phyloP scores from a whole-genome alignment of 2,888 invertebrate species.

The Melanchra persicariae region DNA sequence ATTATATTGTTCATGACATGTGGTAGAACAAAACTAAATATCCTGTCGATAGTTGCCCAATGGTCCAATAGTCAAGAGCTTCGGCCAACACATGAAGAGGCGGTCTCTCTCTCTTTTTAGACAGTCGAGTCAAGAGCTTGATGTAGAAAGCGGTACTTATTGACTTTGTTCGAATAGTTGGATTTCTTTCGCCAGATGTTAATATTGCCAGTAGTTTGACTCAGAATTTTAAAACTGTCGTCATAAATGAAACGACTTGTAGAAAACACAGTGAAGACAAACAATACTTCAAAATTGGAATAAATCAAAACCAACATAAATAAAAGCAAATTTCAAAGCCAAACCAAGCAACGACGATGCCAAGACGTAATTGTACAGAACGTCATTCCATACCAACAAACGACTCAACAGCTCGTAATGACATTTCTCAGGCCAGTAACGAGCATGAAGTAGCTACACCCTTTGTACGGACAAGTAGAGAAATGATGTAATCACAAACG shows the following conservation, averaged over 20 bases:
- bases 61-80: slow-evolving; percentile 5
- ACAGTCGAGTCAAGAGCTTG: slow-evolving; percentile 18
- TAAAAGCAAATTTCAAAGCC: slow-evolving; percentile 1
- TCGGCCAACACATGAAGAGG: slow-evolving; percentile 18
- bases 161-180: not conserved
- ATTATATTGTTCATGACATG: not conserved
- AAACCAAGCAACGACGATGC: not conserved
- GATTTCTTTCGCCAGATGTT: not conserved
- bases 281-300: not conserved
- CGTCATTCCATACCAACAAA: slow-evolving; percentile 19
- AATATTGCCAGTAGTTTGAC: not conserved
- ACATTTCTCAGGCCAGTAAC: slow-evolving; percentile 40
- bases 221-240: not conserved
- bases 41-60: not conserved
- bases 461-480: slow-evolving; percentile 36
- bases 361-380: slow-evolving; percentile 18
- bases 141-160: not conserved
- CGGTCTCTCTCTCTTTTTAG: slow-evolving; percentile 6
- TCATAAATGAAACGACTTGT: too few relatives aligned
- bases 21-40: not conserved
- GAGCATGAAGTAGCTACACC: slow-evolving; percentile 39
- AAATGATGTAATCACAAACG: slow-evolving; percentile 51
- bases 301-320: not conserved
- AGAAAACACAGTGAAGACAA: not conserved
- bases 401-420: slow-evolving; percentile 36